Evolutionary conservation across 2,888 invertebrate species (phyloP).

Genomic region (Drosophila setosimentum): DNA sequence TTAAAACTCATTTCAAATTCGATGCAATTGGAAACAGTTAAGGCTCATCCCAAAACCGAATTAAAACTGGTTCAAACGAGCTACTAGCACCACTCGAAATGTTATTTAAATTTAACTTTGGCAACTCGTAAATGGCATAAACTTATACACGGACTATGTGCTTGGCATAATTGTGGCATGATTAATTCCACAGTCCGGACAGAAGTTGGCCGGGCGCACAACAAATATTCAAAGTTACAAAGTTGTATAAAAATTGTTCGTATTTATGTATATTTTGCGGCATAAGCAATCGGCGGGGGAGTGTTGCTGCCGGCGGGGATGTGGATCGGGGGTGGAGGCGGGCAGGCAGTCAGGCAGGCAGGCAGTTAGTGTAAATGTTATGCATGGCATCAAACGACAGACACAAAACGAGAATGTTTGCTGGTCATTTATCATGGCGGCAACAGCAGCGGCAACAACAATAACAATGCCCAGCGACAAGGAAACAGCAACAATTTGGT

Average conservation of each 20-base stretch:
- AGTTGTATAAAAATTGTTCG: slow-evolving; percentile 35
- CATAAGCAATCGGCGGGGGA: slow-evolving; percentile 27
- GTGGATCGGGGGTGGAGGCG: background rate
- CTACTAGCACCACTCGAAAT: background rate
- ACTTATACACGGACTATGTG: slow-evolving; percentile 18
- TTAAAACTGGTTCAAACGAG: slow-evolving; percentile 2
- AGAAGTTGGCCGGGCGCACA: slow-evolving; percentile 20
- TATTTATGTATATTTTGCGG: slow-evolving; percentile 49
- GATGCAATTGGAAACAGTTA: background rate
- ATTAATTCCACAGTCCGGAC: slow-evolving; percentile 66
- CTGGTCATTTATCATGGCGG: slow-evolving; percentile 72
- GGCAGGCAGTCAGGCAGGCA: background rate
- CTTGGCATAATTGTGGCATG: slow-evolving; percentile 52
- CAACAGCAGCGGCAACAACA: slow-evolving; percentile 26
- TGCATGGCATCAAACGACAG: slow-evolving; percentile 47
- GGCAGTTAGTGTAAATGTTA: slow-evolving; percentile 62
- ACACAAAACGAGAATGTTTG: slow-evolving; percentile 51
- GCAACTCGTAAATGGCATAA: slow-evolving; percentile 4
- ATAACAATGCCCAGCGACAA: slow-evolving; percentile 10
- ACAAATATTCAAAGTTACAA: slow-evolving; percentile 43
- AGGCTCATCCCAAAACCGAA: background rate
- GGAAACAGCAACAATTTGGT: slow-evolving; percentile 55
- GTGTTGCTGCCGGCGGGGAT: background rate
- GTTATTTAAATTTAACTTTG: slow-evolving; percentile 1
- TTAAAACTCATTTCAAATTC: background rate